Percentiles rank a stretch among this genome's conserved stretches.
These are phyloP conservation scores for Lapara coniferarum DNA, from an alignment of 2,888 invertebrate genomes.

Conservation along the genomic window DNA sequence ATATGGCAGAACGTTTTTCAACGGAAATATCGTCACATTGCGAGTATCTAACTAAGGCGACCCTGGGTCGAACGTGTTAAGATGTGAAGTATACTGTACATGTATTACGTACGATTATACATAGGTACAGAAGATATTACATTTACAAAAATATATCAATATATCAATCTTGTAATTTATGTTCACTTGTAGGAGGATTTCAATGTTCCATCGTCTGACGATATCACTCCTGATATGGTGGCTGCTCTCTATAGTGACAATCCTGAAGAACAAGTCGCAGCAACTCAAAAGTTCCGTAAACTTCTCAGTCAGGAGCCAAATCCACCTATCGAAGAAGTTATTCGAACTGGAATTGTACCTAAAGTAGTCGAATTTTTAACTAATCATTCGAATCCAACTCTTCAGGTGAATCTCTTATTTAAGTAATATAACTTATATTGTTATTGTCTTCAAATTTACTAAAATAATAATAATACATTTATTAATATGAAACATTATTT, in stretches of 20 bases:
- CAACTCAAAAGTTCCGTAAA: slow-evolving; percentile 97
- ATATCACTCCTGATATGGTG: slow-evolving; percentile 92
- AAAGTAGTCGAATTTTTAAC: slow-evolving; percentile 96
- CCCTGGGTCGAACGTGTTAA: too few species aligned
- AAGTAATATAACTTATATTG: background rate
- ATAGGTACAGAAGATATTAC: too few species aligned
- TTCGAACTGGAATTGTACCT: slow-evolving; percentile 96
- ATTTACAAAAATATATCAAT: too few species aligned
- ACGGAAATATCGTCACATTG: too few species aligned
- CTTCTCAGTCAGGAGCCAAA: slow-evolving; percentile 96
- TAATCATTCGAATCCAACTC: slow-evolving; percentile 90
- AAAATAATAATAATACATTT: too few species aligned
- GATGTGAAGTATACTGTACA: too few species aligned
- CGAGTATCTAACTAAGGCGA: too few species aligned
- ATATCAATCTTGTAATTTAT: too few species aligned
- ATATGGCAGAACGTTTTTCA: too few species aligned
- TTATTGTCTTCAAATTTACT: too few species aligned
- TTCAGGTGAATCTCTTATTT: slow-evolving; percentile 86
- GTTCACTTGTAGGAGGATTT: slow-evolving; percentile 74
- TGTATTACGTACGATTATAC: too few species aligned
- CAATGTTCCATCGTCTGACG: slow-evolving; percentile 69
- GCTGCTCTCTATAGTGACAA: slow-evolving; percentile 90
- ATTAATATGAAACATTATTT: background rate
- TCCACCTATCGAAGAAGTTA: slow-evolving; percentile 98
- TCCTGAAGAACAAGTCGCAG: slow-evolving; percentile 90